Evolutionary conservation across 2,797 vertebrate genomes (phyloP).

Genomic region (Gymnopithys bicolor): DNA sequence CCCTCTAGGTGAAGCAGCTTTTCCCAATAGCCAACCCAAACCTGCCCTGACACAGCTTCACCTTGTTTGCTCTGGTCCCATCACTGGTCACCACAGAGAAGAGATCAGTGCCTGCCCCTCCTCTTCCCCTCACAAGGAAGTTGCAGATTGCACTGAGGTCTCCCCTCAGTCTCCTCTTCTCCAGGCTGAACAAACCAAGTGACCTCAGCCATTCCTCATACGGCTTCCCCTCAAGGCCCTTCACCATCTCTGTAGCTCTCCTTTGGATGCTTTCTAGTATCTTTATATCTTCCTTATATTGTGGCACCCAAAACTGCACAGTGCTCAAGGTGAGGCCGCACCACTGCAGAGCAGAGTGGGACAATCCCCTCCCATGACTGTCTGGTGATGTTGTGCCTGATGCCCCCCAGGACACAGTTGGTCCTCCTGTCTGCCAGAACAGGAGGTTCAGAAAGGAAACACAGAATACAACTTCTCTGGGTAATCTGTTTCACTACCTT

Average conservation of each 20-base stretch:
- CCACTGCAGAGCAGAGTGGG: background rate
- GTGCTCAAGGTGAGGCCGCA: background rate
- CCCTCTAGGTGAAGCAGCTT: background rate
- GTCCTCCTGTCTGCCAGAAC: background rate
- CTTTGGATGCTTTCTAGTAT: background rate
- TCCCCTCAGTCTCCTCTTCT: background rate
- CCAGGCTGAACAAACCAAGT: background rate
- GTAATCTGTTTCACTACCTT: background rate
- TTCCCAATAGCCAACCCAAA: background rate
- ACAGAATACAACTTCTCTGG: background rate
- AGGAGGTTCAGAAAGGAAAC: background rate
- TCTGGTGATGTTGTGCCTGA: background rate
- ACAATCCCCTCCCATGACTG: background rate
- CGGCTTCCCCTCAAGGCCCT: background rate
- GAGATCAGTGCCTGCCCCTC: background rate
- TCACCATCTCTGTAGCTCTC: background rate
- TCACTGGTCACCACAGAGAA: background rate
- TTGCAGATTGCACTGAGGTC: background rate
- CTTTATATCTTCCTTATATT: background rate
- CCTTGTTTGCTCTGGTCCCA: background rate
- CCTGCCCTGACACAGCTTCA: background rate
- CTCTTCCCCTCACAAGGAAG: background rate
- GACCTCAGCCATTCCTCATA: background rate
- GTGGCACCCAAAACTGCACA: background rate
- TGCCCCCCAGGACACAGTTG: background rate